Base-by-base conservation (phyloP, 2,888 invertebrate species). In the Hydrotaea cyrtoneurina region DNA sequence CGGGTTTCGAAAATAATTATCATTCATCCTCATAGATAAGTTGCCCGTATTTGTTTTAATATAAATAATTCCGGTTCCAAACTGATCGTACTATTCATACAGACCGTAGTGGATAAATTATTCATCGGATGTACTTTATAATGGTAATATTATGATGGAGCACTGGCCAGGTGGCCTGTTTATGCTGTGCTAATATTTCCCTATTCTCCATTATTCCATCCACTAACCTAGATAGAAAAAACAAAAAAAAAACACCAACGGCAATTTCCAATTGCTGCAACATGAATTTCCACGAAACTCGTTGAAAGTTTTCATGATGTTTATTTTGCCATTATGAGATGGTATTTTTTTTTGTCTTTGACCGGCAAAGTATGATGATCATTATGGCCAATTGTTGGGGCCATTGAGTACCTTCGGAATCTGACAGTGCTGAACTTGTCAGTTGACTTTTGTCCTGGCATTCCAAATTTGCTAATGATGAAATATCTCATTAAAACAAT, bases 231-330 rank as follows among this genome's bases (percentile, higher is more conserved):
- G 31, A 31, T 31, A 31, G 31, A 62, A 36, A 7, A 62, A 36
- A 62, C 62, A 15, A 59, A n/a, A n/a, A n/a, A n/a, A n/a, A 26
- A 57, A 21, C 11, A 17, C 39, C 39, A 43, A 19, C 7, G n/a
- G n/a, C 66, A 66, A 31, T n/a, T 39, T 10, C 43, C 66, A 43
- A 11, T 21, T 43, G 39, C 10, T 43, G 43, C 66, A 39, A 39
- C 43, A 43, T 43, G 43, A 36, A 36, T 17, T 36, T 17, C 64
- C 36, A 13, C 36, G 17, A 66, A 66, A 66, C 66, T 66, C 39
- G 66, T 66, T 66, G 43, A 66, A 39, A 66, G 19, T 66, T 66
- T 17, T 66, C 17, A 17, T 19, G 43, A 39, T 66, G 66, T 66
- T 66, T 66, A 43, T 43, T 66, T 43, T 66, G 43, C 43, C 43